Conservation (phyloP, 2,113 vertebrate species). For the Ptychochromis oligacanthus region DNA sequence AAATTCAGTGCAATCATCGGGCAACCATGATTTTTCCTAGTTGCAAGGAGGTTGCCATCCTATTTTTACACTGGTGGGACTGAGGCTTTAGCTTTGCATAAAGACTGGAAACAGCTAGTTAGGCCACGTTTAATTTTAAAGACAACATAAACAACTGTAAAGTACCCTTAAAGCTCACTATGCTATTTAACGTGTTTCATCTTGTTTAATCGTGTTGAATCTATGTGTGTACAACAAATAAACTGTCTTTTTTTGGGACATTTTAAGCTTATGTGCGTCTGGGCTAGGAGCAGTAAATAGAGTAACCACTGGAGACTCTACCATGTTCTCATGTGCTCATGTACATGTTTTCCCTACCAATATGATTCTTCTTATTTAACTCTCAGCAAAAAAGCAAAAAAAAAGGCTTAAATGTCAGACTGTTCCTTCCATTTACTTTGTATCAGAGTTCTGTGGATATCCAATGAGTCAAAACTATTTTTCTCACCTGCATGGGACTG, state of each 20-base stretch:
- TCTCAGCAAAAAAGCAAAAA: background rate
- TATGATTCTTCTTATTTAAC: background rate
- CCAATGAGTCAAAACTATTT: conserved; percentile 18
- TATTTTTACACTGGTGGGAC: background rate
- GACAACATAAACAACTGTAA: background rate
- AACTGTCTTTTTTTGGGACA: background rate
- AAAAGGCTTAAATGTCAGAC: background rate
- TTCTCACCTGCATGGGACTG: conserved; percentile 45
- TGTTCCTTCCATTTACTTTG: background rate
- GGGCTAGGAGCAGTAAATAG: background rate
- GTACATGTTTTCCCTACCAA: background rate
- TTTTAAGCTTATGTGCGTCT: background rate
- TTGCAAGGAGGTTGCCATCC: background rate
- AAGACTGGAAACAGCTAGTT: background rate
- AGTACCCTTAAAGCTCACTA: background rate
- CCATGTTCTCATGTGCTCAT: background rate
- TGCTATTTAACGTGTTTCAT: background rate
- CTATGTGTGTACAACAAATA: background rate
- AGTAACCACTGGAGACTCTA: background rate
- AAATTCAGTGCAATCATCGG: background rate
- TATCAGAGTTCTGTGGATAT: background rate
- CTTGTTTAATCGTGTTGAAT: background rate
- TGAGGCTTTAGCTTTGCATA: background rate
- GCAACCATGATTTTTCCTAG: background rate
- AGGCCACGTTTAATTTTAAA: background rate